A percentile compares a stretch with the other conserved stretches of the same genome.
phyloP scores from a whole-genome alignment of 1,140 invertebrate genomes.

The Drosophila bocqueti region DNA sequence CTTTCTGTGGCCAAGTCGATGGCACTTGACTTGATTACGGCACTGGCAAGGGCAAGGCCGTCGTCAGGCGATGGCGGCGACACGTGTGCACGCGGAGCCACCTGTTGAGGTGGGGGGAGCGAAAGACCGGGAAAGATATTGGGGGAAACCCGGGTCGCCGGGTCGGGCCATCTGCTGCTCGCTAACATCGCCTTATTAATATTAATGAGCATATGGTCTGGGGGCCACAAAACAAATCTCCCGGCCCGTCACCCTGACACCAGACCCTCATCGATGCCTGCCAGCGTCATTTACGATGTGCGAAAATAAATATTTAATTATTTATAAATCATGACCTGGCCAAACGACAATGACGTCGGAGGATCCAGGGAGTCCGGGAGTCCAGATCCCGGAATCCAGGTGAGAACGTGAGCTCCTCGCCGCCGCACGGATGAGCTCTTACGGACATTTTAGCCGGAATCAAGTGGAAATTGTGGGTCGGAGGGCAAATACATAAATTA shows the following conservation, averaged over 20 bases:
- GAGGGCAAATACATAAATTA: constrained; percentile 47
- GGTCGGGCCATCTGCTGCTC: constrained; percentile 32
- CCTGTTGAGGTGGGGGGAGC: constrained; percentile 67
- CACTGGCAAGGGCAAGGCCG: constrained; percentile 35
- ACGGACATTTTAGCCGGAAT: constrained; percentile 27
- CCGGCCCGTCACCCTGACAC: not conserved
- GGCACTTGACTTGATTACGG: constrained; percentile 74
- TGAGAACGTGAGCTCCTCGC: constrained; percentile 26
- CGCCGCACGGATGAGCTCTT: constrained; percentile 29
- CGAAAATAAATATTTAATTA: constrained; percentile 83
- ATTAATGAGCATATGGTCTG: constrained; percentile 74
- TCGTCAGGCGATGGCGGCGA: constrained; percentile 26
- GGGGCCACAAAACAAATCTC: constrained; percentile 14
- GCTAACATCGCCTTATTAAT: constrained; percentile 68
- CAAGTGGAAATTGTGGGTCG: constrained; percentile 4
- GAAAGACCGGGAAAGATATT: not conserved
- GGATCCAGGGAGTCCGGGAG: constrained; percentile 1
- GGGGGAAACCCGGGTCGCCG: not conserved
- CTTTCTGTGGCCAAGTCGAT: constrained; percentile 34
- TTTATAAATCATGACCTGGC: constrained; percentile 78
- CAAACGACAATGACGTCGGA: constrained; percentile 33
- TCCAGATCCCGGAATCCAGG: constrained; percentile 8
- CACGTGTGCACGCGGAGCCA: constrained; percentile 60
- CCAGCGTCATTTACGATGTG: constrained; percentile 74
- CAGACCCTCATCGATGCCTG: constrained; percentile 40